phyloP scores from a whole-genome alignment of 53 echinoderm and acorn worm species.

The Luidia sarsii region DNA sequence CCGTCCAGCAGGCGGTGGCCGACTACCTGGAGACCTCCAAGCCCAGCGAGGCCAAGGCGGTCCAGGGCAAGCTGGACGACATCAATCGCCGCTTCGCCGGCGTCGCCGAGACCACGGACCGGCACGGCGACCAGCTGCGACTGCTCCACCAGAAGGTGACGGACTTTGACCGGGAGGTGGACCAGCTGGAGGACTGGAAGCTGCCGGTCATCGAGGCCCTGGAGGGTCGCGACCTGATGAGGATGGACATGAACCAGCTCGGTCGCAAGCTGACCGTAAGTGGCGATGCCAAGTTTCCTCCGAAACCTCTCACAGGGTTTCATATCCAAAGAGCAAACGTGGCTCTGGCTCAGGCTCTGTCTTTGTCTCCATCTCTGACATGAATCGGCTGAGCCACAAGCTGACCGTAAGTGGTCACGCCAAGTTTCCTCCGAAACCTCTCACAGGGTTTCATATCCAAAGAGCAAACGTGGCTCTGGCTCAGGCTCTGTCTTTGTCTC shows the following conservation, averaged over 20 bases:
- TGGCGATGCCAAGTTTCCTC: background rate
- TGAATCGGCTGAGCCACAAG: too few species aligned
- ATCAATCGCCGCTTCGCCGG: constrained; percentile 73
- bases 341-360: too few species aligned
- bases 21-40: constrained; percentile 82
- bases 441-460: too few species aligned
- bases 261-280: constrained; percentile 91
- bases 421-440: too few species aligned
- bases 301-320: too few species aligned
- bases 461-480: too few species aligned
- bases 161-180: constrained; percentile 94
- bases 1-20: constrained; percentile 77
- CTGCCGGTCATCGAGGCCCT: constrained; percentile 82
- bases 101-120: constrained; percentile 66
- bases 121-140: constrained; percentile 79
- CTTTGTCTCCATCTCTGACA: too few species aligned
- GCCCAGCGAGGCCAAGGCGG: constrained; percentile 76
- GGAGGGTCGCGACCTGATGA: constrained; percentile 84
- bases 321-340: too few species aligned
- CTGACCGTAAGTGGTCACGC: too few species aligned
- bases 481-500: too few species aligned
- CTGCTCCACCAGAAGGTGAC: constrained; percentile 70
- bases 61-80: constrained; percentile 85
- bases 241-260: constrained; percentile 88
- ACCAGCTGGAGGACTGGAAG: constrained; percentile 95